These are phyloP conservation scores for Choloepus hoffmanni DNA, from an alignment of 2,113 vertebrate species.

Conservation along the genomic window DNA sequence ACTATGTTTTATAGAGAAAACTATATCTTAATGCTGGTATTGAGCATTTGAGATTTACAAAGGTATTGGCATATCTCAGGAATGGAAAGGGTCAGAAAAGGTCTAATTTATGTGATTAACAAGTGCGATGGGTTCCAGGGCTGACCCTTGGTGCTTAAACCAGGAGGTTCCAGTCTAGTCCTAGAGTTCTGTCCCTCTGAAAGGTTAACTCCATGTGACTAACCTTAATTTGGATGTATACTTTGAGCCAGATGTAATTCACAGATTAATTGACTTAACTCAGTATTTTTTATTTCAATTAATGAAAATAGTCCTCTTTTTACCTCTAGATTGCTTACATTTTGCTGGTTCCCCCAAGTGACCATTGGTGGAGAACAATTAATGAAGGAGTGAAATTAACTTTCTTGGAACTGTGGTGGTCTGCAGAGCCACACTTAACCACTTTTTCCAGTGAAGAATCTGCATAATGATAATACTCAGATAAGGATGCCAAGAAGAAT, in stretches of 20 bases:
- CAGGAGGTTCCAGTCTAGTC: slow-evolving; percentile 59
- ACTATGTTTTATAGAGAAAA: slow-evolving; percentile 55
- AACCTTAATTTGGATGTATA: slow-evolving; percentile 66
- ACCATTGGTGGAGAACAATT: slow-evolving; percentile 74
- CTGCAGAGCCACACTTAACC: slow-evolving; percentile 76
- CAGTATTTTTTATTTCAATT: slow-evolving; percentile 65
- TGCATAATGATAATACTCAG: slow-evolving; percentile 72
- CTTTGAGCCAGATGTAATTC: slow-evolving; percentile 74
- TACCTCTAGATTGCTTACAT: slow-evolving; percentile 79
- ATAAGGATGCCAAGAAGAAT: slow-evolving; percentile 77
- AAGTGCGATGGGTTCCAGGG: slow-evolving; percentile 35
- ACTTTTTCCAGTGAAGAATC: slow-evolving; percentile 80
- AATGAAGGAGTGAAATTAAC: slow-evolving; percentile 79
- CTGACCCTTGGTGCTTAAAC: slow-evolving; percentile 75
- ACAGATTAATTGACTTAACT: slow-evolving; percentile 72
- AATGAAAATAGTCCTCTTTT: slow-evolving; percentile 75
- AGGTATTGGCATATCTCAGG: slow-evolving; percentile 65
- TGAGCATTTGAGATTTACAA: slow-evolving; percentile 58
- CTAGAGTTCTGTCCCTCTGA: slow-evolving; percentile 58
- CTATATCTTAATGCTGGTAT: background rate
- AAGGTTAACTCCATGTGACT: slow-evolving; percentile 63
- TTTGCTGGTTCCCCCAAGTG: slow-evolving; percentile 75
- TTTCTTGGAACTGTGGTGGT: slow-evolving; percentile 77
- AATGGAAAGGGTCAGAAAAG: slow-evolving; percentile 66
- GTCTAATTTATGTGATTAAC: slow-evolving; percentile 56